A percentile compares a stretch with the other conserved stretches of the same genome.
Evolutionary conservation across 2,113 vertebrate genomes (phyloP).

Genomic region (Pycnonotus jocosus): DNA sequence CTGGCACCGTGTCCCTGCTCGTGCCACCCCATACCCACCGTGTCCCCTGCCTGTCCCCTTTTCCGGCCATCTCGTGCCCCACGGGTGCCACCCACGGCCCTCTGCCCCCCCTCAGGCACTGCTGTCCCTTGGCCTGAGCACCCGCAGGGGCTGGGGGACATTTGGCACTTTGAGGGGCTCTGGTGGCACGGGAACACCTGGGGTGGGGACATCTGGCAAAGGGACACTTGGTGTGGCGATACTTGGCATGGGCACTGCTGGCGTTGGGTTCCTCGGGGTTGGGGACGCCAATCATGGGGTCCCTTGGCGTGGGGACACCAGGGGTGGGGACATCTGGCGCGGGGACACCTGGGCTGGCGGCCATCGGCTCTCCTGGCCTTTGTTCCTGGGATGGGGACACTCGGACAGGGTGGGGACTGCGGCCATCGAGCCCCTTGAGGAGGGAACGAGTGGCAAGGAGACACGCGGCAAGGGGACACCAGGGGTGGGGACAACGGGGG

Average conservation of each 20-base stretch:
- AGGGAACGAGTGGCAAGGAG: background rate
- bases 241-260: accelerated
- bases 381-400: background rate
- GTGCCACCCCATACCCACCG: accelerated
- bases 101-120: too few species aligned
- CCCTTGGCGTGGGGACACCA: too few species aligned
- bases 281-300: background rate
- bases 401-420: background rate
- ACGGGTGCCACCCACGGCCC: background rate
- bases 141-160: background rate
- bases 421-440: background rate
- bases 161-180: background rate
- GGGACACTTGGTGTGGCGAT: background rate
- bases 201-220: background rate
- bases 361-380: background rate
- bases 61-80: background rate
- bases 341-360: background rate
- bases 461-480: background rate
- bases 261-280: accelerated
- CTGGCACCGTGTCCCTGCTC: accelerated
- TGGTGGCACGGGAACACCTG: background rate
- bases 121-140: background rate
- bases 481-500: background rate
- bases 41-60: background rate
- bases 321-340: background rate